A percentile compares a stretch with the other conserved stretches of the same genome.
Evolutionary conservation across 53 echinoderm and acorn worm species (phyloP).

Genomic region (Patiria pectinifera): DNA sequence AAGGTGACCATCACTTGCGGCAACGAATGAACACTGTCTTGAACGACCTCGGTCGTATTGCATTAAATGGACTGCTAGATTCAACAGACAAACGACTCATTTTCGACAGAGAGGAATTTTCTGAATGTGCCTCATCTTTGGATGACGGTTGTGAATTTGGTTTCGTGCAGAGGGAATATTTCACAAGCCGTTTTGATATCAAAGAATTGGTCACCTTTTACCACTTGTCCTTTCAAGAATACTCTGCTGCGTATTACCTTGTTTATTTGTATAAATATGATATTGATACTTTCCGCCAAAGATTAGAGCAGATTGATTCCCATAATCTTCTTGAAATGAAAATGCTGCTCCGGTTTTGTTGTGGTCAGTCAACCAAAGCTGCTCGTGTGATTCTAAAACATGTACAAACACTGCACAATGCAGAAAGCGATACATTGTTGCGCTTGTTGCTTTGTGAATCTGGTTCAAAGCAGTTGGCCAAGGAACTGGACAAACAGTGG

Average conservation of each 20-base stretch:
- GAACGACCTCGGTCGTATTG: slow-evolving; percentile 5
- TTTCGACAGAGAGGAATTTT: not conserved
- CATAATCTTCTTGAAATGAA: not conserved
- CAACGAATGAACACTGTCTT: not conserved
- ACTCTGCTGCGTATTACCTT: not conserved
- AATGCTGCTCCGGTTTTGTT: not conserved
- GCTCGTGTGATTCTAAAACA: not conserved
- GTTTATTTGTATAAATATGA: not conserved
- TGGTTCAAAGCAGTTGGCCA: not conserved
- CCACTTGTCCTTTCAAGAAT: slow-evolving; percentile 8
- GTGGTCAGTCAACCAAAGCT: not conserved
- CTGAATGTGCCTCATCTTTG: not conserved
- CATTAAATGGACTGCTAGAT: not conserved
- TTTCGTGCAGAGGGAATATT: slow-evolving; percentile 1
- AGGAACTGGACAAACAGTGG: not conserved
- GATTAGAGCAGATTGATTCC: not conserved
- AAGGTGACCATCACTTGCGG: not conserved
- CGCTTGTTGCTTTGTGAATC: not conserved
- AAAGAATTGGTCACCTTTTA: not conserved
- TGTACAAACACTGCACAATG: not conserved
- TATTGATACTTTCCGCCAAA: not conserved
- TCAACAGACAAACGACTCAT: not conserved
- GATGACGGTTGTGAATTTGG: not conserved
- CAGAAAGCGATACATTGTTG: not conserved
- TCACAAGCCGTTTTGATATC: not conserved